A percentile compares a stretch with the other conserved stretches of the same genome.
Conservation (phyloP, 2,888 invertebrate genomes). For the Pharmacophagus antenor region DNA sequence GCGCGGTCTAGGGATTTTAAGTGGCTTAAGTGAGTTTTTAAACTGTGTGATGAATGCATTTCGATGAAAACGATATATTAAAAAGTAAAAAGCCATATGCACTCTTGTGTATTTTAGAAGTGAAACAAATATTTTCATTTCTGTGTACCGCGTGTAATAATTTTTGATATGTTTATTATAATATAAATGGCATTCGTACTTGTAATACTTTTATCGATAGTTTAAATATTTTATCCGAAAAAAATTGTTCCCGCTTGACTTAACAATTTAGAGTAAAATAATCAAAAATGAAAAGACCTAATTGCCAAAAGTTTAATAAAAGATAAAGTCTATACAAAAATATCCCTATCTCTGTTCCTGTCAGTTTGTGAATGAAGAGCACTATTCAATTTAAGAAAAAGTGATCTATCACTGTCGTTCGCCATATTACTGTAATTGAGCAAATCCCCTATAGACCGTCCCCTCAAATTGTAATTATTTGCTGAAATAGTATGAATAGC, state of each 20-base stretch:
- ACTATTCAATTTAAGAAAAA: conserved; percentile 29
- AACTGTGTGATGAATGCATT: conserved; percentile 59
- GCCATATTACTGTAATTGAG: conserved; percentile 27
- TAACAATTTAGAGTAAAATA: not conserved
- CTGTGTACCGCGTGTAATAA: no score
- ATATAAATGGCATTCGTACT: no score
- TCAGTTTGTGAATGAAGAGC: conserved; percentile 18
- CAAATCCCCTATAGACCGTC: conserved; percentile 15
- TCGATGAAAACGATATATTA: not conserved
- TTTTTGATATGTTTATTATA: no score
- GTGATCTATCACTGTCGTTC: conserved; percentile 27
- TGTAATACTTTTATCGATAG: no score
- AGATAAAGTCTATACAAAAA: conserved; percentile 7
- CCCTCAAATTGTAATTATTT: conserved; percentile 24
- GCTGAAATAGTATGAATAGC: conserved; percentile 2
- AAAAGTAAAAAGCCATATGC: not conserved
- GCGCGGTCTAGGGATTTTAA: conserved; percentile 58
- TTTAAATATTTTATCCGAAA: no score
- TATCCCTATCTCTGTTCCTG: conserved; percentile 8
- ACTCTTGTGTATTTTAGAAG: no score
- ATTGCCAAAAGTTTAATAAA: conserved; percentile 28
- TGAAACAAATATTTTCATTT: no score
- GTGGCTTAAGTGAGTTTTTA: conserved; percentile 47
- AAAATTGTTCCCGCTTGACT: no score
- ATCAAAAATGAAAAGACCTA: not conserved